A percentile compares a stretch with the other conserved stretches of the same genome.
Evolutionary conservation across 2,888 invertebrate species (phyloP).

Genomic region (Eupeodes luniger): DNA sequence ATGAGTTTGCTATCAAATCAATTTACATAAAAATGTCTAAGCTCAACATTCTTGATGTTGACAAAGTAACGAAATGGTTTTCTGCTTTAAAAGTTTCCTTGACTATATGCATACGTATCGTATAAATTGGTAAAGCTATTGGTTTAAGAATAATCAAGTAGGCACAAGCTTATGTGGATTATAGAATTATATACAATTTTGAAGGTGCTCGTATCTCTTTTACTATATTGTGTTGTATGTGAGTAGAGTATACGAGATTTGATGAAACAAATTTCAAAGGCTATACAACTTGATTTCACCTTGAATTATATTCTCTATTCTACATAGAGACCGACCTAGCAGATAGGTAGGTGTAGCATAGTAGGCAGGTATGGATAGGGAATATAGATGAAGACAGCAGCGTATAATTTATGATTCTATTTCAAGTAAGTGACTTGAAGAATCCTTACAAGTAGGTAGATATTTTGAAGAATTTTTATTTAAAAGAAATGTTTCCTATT

Average conservation of each 20-base stretch:
- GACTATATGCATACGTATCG: neutral
- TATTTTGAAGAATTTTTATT: conserved; percentile 2
- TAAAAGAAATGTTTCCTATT: conserved; percentile 12
- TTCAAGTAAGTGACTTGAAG: conserved; percentile 12
- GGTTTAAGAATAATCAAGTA: neutral
- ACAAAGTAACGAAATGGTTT: conserved; percentile 1
- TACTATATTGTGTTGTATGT: neutral
- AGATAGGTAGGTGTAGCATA: neutral
- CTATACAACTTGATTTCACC: conserved; percentile 18
- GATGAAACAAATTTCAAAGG: conserved; percentile 11
- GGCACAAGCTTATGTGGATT: neutral
- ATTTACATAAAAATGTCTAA: conserved; percentile 15
- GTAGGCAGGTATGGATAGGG: no score
- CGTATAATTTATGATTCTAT: conserved; percentile 34
- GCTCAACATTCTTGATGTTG: conserved; percentile 27
- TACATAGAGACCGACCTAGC: neutral
- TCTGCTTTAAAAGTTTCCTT: neutral
- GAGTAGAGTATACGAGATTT: neutral
- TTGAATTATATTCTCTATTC: conserved; percentile 23
- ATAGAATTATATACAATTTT: conserved; percentile 10
- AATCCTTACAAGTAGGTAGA: conserved; percentile 2
- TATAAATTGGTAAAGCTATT: no score
- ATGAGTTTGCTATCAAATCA: conserved; percentile 19
- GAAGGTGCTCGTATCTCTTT: neutral
- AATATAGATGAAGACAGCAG: neutral